Evolutionary conservation across 2,888 invertebrate genomes (phyloP).

Genomic region (Phaedon cochleariae): DNA sequence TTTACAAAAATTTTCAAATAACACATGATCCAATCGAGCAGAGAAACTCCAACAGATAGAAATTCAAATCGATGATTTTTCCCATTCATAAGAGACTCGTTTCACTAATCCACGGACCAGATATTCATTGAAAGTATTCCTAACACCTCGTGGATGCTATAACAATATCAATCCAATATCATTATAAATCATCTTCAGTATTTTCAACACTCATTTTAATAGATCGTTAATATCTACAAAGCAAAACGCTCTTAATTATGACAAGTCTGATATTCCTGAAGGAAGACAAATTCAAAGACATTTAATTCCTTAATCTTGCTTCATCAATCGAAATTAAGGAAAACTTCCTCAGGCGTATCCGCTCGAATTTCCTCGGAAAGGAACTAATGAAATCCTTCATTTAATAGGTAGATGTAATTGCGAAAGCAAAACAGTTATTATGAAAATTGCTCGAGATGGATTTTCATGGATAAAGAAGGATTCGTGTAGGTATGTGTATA

Average conservation of each 20-base stretch:
- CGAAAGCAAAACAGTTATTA: neutral
- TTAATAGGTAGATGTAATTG: neutral
- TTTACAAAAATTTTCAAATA: no score
- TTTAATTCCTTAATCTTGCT: constrained; percentile 9
- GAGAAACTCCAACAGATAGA: no score
- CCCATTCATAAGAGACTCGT: no score
- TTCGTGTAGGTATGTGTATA: no score
- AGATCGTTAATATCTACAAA: neutral
- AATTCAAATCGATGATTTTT: no score
- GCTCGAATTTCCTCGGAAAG: constrained; percentile 2
- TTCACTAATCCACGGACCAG: no score
- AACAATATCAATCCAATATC: neutral
- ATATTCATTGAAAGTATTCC: no score
- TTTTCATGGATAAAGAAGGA: no score
- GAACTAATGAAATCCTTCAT: neutral
- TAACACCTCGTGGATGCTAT: no score
- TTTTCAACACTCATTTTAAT: neutral
- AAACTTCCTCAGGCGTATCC: neutral
- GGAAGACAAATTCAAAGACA: constrained; percentile 3
- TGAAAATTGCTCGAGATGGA: no score
- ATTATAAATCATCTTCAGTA: neutral
- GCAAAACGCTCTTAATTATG: neutral
- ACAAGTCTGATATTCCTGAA: constrained; percentile 1
- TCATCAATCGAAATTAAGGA: constrained; percentile 13
- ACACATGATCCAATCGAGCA: no score